Percentiles rank a stretch among this genome's conserved stretches.
These are phyloP conservation scores for Sparus aurata DNA, from an alignment of 2,797 vertebrate species.

Conservation along the genomic window DNA sequence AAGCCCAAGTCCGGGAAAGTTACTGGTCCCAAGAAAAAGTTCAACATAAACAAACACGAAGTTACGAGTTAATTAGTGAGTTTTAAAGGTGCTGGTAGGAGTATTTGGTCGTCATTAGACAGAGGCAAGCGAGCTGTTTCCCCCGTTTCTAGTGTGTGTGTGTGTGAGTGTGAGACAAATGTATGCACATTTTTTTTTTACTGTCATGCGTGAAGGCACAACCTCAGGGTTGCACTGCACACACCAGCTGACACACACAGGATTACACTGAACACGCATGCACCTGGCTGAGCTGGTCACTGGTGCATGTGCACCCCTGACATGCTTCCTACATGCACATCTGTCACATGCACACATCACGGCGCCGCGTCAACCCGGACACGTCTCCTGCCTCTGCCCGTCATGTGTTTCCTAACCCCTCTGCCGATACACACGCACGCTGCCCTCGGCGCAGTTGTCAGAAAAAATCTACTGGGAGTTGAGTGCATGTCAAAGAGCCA, in stretches of 20 bases:
- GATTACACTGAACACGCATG: constrained; percentile 42
- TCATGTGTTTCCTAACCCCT: constrained; percentile 14
- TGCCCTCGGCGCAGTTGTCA: constrained; percentile 44
- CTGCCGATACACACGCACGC: constrained; percentile 31
- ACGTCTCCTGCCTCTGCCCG: constrained; percentile 31
- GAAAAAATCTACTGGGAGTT: constrained; percentile 30
- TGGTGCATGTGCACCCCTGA: constrained; percentile 64
- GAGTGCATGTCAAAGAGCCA: constrained; percentile 39
- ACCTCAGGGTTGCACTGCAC: constrained; percentile 40
- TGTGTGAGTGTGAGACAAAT: neutral
- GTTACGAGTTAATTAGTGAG: neutral
- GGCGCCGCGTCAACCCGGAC: constrained; percentile 20
- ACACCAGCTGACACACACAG: constrained; percentile 26
- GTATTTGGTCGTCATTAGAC: neutral
- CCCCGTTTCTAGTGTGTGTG: neutral
- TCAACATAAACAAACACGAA: constrained; percentile 9
- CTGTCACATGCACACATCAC: constrained; percentile 66
- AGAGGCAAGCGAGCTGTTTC: neutral
- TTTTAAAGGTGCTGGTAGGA: neutral
- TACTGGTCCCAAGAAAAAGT: neutral
- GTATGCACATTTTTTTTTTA: neutral
- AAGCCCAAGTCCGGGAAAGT: neutral
- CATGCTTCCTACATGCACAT: constrained; percentile 69
- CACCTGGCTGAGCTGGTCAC: constrained; percentile 73
- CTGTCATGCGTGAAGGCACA: constrained; percentile 53